These are phyloP conservation scores for Aphyosemion australe DNA, from an alignment of 2,113 vertebrate genomes.

Conservation along the genomic window DNA sequence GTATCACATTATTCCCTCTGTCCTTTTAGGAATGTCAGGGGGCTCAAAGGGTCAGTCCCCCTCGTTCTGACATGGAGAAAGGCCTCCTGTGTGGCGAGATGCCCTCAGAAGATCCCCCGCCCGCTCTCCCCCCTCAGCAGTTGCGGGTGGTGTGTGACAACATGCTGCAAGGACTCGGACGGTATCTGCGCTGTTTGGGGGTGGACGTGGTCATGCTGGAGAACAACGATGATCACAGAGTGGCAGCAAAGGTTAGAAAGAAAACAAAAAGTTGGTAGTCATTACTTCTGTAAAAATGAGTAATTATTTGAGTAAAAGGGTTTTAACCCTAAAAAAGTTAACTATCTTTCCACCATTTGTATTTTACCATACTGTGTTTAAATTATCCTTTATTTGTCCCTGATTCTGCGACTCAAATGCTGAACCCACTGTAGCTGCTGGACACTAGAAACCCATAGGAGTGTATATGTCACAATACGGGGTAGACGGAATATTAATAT, in stretches of 20 bases:
- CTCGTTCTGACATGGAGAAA: conserved; percentile 47
- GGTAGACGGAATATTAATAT: too few relatives aligned
- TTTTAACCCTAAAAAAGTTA: too few relatives aligned
- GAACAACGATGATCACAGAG: conserved; percentile 82
- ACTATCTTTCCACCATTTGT: too few relatives aligned
- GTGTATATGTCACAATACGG: too few relatives aligned
- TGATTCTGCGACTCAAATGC: too few relatives aligned
- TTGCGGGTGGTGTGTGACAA: conserved; percentile 88
- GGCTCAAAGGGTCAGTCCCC: conserved; percentile 68
- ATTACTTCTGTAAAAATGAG: too few relatives aligned
- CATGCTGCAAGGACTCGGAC: conserved; percentile 89
- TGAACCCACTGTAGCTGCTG: too few relatives aligned
- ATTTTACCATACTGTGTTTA: too few relatives aligned
- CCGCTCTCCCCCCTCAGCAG: conserved; percentile 67
- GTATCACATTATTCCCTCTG: conserved; percentile 76
- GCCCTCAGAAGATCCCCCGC: conserved; percentile 39
- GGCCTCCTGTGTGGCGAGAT: conserved; percentile 54
- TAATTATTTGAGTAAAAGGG: too few relatives aligned
- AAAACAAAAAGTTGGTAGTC: too few relatives aligned
- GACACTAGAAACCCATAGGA: too few relatives aligned
- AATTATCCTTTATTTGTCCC: too few relatives aligned
- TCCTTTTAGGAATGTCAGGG: conserved; percentile 77
- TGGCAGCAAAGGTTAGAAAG: conserved; percentile 82
- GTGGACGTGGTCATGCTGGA: conserved; percentile 83
- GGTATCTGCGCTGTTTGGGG: conserved; percentile 86